phyloP scores from a whole-genome alignment of 2,888 invertebrate species.

The Drosophila sordidula region DNA sequence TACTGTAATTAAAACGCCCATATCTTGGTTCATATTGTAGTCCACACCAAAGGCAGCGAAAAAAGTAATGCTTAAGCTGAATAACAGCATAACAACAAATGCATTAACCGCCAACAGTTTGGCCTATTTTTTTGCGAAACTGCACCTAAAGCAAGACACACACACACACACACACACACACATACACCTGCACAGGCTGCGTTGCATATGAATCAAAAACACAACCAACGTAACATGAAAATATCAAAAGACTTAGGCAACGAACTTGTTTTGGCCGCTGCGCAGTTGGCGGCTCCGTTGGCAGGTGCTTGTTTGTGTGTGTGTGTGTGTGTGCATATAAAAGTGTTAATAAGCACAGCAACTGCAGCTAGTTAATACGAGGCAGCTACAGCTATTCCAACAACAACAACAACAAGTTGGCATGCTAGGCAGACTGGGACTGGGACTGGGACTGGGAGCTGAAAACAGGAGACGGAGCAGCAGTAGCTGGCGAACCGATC shows the following conservation, averaged over 20 bases:
- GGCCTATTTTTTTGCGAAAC: constrained; percentile 72
- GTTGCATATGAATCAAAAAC: constrained; percentile 59
- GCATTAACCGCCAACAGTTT: constrained; percentile 68
- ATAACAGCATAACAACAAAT: constrained; percentile 45
- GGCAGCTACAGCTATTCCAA: constrained; percentile 65
- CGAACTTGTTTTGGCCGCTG: constrained; percentile 68
- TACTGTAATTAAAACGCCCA: constrained; percentile 29
- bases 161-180: constrained; percentile 28
- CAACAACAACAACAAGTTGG: constrained; percentile 39
- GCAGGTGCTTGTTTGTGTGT: constrained; percentile 39
- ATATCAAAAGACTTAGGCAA: constrained; percentile 74
- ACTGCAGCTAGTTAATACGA: constrained; percentile 75
- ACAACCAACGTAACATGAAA: constrained; percentile 56
- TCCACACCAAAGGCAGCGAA: constrained; percentile 23
- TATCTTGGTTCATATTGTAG: constrained; percentile 5
- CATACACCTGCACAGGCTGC: constrained; percentile 29
- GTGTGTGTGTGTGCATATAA: constrained; percentile 46
- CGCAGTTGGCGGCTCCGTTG: constrained; percentile 37
- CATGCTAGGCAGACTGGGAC: constrained; percentile 50
- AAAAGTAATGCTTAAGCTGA: constrained; percentile 39
- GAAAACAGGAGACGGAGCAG: constrained; percentile 10
- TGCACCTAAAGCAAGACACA: constrained; percentile 58
- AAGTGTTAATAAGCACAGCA: constrained; percentile 78
- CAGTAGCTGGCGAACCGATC: constrained; percentile 38
- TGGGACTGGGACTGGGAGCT: constrained; percentile 36